Conservation (phyloP, 2,797 vertebrate species). For the Mastacembelus armatus region DNA sequence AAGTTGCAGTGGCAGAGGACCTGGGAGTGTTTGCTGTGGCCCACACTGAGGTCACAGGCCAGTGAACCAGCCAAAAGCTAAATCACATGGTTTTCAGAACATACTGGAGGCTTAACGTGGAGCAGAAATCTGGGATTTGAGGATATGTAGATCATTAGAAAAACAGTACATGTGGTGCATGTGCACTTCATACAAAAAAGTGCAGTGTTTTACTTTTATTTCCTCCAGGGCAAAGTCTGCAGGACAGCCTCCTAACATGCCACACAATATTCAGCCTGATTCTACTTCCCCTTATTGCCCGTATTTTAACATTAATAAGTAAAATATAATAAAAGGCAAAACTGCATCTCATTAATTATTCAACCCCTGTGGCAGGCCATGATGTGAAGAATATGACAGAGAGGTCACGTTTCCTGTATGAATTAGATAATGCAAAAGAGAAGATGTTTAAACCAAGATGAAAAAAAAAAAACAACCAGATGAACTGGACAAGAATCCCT, state of each 20-base stretch:
- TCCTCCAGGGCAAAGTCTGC: constrained; percentile 9
- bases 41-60: constrained; percentile 39
- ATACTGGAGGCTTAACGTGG: constrained; percentile 29
- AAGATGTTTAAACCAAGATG: too few relatives aligned
- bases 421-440: constrained; percentile 1
- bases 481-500: too few relatives aligned
- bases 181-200: constrained; percentile 13
- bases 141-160: constrained; percentile 26
- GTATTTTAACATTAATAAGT: constrained; percentile 62
- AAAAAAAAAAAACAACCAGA: too few relatives aligned
- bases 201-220: constrained; percentile 18
- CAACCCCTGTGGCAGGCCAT: constrained; percentile 34
- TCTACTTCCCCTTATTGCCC: constrained; percentile 16
- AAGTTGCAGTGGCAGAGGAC: not conserved
- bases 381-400: constrained; percentile 20
- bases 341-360: constrained; percentile 65
- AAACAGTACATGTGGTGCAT: not conserved
- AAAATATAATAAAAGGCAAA: constrained; percentile 56
- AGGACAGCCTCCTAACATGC: not conserved
- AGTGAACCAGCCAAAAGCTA: constrained; percentile 65
- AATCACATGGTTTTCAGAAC: constrained; percentile 69
- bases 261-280: constrained; percentile 21
- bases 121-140: constrained; percentile 42
- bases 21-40: not conserved
- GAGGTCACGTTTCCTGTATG: not conserved